These are phyloP conservation scores for Leptinotarsa texana DNA, from an alignment of 1,140 invertebrate species.

Conservation along the genomic window DNA sequence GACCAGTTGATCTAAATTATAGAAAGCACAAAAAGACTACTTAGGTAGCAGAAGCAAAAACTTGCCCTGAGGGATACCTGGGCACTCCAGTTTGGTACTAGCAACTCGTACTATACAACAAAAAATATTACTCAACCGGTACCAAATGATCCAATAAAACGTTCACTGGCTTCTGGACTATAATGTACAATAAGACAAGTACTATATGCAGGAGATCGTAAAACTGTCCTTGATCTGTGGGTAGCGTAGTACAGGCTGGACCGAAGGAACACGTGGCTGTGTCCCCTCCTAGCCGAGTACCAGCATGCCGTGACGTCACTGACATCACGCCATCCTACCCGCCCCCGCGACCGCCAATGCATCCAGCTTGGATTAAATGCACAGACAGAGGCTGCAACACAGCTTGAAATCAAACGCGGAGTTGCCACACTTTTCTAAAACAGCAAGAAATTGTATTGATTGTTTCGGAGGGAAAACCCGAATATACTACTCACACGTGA, in stretches of 20 bases:
- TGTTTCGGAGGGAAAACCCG: no score
- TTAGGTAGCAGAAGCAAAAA: no score
- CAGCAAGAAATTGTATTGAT: background rate
- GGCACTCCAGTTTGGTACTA: background rate
- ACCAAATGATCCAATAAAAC: background rate
- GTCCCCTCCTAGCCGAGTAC: slow-evolving; percentile 34
- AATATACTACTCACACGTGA: no score
- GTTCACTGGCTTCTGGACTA: slow-evolving; percentile 20
- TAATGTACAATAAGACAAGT: slow-evolving; percentile 50
- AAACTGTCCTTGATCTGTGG: slow-evolving; percentile 58
- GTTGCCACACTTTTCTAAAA: slow-evolving; percentile 7
- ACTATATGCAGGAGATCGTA: slow-evolving; percentile 56
- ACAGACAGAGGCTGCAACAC: slow-evolving; percentile 41
- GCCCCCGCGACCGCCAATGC: slow-evolving; percentile 40
- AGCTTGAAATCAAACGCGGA: slow-evolving; percentile 37
- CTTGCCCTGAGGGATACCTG: no score
- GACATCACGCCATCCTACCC: slow-evolving; percentile 47
- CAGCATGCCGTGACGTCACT: slow-evolving; percentile 46
- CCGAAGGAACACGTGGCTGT: slow-evolving; percentile 53
- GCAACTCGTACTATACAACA: background rate
- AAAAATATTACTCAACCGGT: background rate
- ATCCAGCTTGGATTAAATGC: slow-evolving; percentile 49
- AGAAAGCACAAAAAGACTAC: no score
- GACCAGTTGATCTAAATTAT: no score
- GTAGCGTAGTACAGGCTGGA: slow-evolving; percentile 55